Conservation (phyloP, 2,888 invertebrate genomes). For the Selenia dentaria region DNA sequence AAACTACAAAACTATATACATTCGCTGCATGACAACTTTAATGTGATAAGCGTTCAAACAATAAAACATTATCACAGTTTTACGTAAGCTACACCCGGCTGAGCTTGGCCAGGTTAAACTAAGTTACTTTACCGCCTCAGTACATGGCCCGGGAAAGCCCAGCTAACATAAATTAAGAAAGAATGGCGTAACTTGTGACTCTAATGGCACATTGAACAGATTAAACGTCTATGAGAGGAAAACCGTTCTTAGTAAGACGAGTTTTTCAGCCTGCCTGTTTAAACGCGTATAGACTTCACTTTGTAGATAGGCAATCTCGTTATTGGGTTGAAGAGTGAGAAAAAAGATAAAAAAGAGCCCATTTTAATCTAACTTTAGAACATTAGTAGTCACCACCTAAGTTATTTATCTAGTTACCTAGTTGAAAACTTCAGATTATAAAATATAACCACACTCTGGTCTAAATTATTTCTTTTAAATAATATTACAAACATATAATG, state of each 20-base stretch:
- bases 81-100: background rate
- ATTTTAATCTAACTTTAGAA: background rate
- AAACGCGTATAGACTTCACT: background rate
- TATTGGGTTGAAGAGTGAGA: background rate
- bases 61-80: too few species aligned
- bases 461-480: too few species aligned
- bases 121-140: conserved; percentile 13
- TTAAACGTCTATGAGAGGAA: conserved; percentile 64
- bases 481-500: too few species aligned
- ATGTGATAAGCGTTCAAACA: too few species aligned
- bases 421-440: too few species aligned
- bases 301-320: background rate
- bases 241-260: conserved; percentile 45
- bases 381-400: too few species aligned
- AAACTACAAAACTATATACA: too few species aligned
- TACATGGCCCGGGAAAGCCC: conserved; percentile 38
- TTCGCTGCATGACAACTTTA: too few species aligned
- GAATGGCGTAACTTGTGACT: conserved; percentile 74
- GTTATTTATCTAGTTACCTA: too few species aligned
- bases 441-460: too few species aligned
- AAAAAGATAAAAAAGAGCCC: background rate
- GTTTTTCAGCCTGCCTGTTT: conserved; percentile 19
- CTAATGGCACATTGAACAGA: conserved; percentile 74
- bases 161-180: conserved; percentile 67
- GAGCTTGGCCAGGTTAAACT: conserved; percentile 13